Evolutionary conservation across 2,797 vertebrate species (phyloP).

Genomic region (Bucorvus abyssinicus): DNA sequence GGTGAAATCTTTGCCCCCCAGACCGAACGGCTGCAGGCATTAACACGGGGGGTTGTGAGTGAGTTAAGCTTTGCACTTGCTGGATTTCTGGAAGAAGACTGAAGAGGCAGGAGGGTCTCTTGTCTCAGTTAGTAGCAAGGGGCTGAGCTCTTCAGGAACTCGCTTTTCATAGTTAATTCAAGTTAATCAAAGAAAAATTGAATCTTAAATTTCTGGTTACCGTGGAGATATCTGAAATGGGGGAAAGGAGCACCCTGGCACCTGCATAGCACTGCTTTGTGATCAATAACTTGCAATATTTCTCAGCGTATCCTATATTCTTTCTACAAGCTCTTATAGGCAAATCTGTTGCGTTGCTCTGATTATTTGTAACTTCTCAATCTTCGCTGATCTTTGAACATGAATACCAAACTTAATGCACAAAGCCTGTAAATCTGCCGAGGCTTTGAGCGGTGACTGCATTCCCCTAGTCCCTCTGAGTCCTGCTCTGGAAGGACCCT

Average conservation of each 20-base stretch:
- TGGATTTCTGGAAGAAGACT: background rate
- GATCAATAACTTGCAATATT: background rate
- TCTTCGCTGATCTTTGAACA: background rate
- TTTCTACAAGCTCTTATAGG: background rate
- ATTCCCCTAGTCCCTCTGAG: background rate
- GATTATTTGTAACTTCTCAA: background rate
- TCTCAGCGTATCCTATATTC: background rate
- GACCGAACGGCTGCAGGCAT: background rate
- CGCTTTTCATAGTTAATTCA: background rate
- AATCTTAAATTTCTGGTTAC: background rate
- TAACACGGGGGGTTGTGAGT: background rate
- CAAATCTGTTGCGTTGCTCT: background rate
- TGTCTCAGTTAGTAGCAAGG: background rate
- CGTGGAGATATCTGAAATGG: background rate
- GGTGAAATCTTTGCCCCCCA: background rate
- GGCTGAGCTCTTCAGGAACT: background rate
- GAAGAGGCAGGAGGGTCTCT: background rate
- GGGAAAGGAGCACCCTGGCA: background rate
- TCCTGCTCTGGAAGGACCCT: background rate
- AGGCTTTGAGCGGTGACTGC: background rate
- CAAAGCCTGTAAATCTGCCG: background rate
- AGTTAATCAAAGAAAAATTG: background rate
- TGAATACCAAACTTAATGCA: background rate
- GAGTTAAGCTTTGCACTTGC: background rate
- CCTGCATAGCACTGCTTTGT: background rate